Conservation (phyloP, 1,140 invertebrate genomes). For the Tribolium castaneum region DNA sequence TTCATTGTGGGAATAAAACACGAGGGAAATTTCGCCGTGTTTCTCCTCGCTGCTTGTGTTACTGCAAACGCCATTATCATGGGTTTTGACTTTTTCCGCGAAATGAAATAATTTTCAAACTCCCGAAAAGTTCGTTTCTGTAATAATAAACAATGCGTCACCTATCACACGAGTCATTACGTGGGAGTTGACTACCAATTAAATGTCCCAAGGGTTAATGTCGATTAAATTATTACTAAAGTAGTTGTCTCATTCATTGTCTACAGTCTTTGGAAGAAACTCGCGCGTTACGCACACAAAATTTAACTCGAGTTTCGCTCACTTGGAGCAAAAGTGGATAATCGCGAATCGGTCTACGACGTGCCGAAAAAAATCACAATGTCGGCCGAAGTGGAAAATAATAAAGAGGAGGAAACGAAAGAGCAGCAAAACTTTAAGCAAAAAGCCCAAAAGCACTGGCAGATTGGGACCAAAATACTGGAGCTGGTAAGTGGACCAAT, state of each 20-base stretch:
- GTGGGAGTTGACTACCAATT: slow-evolving; percentile 25
- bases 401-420: slow-evolving; percentile 46
- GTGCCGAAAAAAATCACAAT: slow-evolving; percentile 45
- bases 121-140: background rate
- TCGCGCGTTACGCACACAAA: background rate
- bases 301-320: background rate
- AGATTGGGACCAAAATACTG: slow-evolving; percentile 57
- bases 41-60: background rate
- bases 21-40: background rate
- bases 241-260: slow-evolving; percentile 22
- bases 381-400: slow-evolving; percentile 53
- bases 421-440: slow-evolving; percentile 42
- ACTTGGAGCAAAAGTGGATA: slow-evolving; percentile 9
- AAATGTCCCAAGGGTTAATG: slow-evolving; percentile 33
- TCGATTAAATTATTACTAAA: slow-evolving; percentile 33
- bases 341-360: slow-evolving; percentile 43
- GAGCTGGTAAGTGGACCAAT: slow-evolving; percentile 53
- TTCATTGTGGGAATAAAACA: background rate
- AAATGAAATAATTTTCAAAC: background rate
- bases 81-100: background rate
- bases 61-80: background rate
- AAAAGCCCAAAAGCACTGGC: slow-evolving; percentile 48
- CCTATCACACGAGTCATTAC: background rate
- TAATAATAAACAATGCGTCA: background rate
- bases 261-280: background rate